Evolutionary conservation across 2,888 invertebrate genomes (phyloP).

Genomic region (Tricholauxania praeusta): DNA sequence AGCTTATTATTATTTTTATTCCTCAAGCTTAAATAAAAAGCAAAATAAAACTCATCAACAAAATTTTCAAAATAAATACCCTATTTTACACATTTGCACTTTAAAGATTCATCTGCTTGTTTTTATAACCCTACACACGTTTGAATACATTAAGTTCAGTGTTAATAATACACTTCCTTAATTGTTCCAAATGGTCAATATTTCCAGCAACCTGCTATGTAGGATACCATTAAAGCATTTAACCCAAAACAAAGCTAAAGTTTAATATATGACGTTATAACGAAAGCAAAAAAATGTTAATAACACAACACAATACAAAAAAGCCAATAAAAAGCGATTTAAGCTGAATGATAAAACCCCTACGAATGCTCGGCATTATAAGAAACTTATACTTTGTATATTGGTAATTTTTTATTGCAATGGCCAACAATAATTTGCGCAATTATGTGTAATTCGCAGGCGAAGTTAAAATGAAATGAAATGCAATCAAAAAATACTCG

Average conservation of each 20-base stretch:
- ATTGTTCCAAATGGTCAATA: no score
- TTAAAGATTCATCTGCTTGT: no score
- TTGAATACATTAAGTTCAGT: background rate
- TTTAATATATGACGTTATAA: background rate
- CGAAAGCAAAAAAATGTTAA: background rate
- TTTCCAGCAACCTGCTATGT: background rate
- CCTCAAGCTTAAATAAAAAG: no score
- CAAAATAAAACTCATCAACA: no score
- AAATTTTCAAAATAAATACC: no score
- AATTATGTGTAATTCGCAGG: conserved; percentile 36
- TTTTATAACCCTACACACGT: background rate
- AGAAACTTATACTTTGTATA: conserved; percentile 6
- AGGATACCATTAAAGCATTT: background rate
- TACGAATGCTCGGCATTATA: conserved; percentile 1
- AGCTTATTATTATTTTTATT: no score
- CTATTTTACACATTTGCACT: no score
- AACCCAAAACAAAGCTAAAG: conserved; percentile 2
- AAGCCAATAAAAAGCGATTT: conserved; percentile 2
- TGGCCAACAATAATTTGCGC: conserved; percentile 31
- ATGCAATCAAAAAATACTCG: background rate
- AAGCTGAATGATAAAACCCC: background rate
- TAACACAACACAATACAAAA: background rate
- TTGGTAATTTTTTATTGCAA: conserved; percentile 5
- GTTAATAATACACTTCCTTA: background rate
- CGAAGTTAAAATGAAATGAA: conserved; percentile 1